Base-by-base conservation (phyloP, 2,888 invertebrate genomes). In the Odontomyia ornata region DNA sequence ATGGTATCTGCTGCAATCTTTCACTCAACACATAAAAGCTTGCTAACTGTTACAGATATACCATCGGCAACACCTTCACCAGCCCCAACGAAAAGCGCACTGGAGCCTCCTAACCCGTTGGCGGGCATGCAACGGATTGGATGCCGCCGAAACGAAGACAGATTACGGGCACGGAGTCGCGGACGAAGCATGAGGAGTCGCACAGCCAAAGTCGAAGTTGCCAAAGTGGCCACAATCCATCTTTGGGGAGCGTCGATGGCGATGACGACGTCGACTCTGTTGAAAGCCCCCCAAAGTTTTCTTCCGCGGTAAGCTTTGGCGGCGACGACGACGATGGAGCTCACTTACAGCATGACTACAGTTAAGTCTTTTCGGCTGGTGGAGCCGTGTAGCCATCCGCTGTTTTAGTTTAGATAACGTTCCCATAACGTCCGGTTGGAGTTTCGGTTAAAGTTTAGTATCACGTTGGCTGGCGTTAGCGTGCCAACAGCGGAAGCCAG, bases 321-420 rank as follows among this genome's bases (percentile, higher is more conserved):
- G 60, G 18, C 69, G 69, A 18, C 30, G 69, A 18, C 30, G 64
- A 64, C 64, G 64, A n/a, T 64, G 64, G 64, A 64, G 64, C 64
- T 64, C 64, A 64, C 64, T 30, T 47, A 69, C 47, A 21, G 69
- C 69, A 47, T 69, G 69, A 30, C 23, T 46, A 69, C 69, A 27
- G 28, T 69, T 46, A 36, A 73, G 73, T 73, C 60, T 60, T 57
- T 57, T 73, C 73, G 57, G 73, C 60, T 57, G 11, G 73, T 73
- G 73, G 60, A 72, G 71, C 71, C 43, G 28, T 56, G 30, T 18
- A 56, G 72, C 56, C 72, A 72, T 57, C 73, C 36, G 57, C 57
- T 57, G 57, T 73, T 73, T 73, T 60, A 73, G 73, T 73, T 27
- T 52, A 73, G 73, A 57, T 73, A 73, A 73, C 73, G 60, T 73